A percentile compares a stretch with the other conserved stretches of the same genome.
Evolutionary conservation across 2,888 invertebrate genomes (phyloP).

Genomic region (Caenorhabditis sp.): DNA sequence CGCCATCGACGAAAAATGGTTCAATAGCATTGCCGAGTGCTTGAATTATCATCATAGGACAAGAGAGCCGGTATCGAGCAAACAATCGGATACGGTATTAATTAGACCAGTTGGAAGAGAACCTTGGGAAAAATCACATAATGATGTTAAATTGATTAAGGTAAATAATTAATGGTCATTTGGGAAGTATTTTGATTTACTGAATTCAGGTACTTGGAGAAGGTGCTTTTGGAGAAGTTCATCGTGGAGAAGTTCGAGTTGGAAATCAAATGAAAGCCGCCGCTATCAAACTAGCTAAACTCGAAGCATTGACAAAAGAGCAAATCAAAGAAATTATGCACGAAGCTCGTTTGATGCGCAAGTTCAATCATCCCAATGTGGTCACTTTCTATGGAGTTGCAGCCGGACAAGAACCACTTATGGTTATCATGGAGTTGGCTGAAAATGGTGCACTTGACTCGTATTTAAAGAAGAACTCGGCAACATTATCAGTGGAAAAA

Average conservation of each 20-base stretch:
- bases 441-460: slow-evolving; percentile 53
- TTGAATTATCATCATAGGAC: slow-evolving; percentile 42
- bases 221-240: slow-evolving; percentile 64
- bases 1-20: slow-evolving; percentile 42
- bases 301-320: slow-evolving; percentile 55
- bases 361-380: slow-evolving; percentile 55
- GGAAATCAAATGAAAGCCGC: slow-evolving; percentile 21
- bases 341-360: slow-evolving; percentile 59
- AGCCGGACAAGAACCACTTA: slow-evolving; percentile 54
- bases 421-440: slow-evolving; percentile 61
- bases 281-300: slow-evolving; percentile 44
- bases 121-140: slow-evolving; percentile 57
- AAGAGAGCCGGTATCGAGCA: slow-evolving; percentile 33
- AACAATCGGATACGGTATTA: slow-evolving; percentile 23
- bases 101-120: slow-evolving; percentile 43
- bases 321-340: slow-evolving; percentile 61
- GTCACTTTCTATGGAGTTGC: slow-evolving; percentile 59
- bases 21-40: slow-evolving; percentile 35
- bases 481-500: slow-evolving; percentile 20
- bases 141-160: slow-evolving; percentile 52
- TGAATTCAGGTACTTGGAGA: slow-evolving; percentile 57
- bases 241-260: slow-evolving; percentile 34
- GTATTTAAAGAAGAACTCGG: slow-evolving; percentile 50
- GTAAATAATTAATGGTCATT: no score
- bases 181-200: no score